Conservation (phyloP, 37 sponge, comb jelly and placozoan species). For the Haliclona indistincta region DNA sequence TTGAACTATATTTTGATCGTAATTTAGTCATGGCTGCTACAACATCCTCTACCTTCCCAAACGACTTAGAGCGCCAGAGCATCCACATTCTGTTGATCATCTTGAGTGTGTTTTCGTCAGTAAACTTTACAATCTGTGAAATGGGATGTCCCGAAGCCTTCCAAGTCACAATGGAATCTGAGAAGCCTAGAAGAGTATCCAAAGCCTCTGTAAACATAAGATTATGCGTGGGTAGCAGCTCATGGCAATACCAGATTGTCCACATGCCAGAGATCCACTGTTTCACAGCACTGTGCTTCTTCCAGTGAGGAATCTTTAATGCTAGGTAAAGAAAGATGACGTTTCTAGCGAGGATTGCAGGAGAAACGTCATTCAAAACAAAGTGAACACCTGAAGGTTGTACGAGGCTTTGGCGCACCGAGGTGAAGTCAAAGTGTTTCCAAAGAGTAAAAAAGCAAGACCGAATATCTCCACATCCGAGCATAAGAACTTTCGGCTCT, state of each 20-base stretch:
- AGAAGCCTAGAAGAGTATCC: neutral
- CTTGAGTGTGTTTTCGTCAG: neutral
- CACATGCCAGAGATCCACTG: conserved; percentile 19
- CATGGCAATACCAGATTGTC: conserved; percentile 37
- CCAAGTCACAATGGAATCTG: conserved; percentile 8
- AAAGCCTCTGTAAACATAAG: conserved; percentile 5
- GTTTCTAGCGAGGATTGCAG: conserved; percentile 10
- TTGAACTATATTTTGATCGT: neutral
- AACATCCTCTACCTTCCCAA: neutral
- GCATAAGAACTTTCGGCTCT: too few relatives aligned
- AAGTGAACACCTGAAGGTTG: neutral
- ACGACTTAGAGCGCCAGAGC: neutral
- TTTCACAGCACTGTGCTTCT: neutral
- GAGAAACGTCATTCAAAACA: neutral
- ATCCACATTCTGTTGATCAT: conserved; percentile 3
- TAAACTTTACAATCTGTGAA: neutral
- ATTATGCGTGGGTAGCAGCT: conserved; percentile 14
- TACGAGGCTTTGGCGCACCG: neutral
- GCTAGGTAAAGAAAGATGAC: conserved; percentile 11
- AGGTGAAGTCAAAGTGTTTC: neutral
- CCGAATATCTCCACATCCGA: too few relatives aligned
- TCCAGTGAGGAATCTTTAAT: neutral
- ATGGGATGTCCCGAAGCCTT: neutral
- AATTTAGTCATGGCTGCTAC: neutral
- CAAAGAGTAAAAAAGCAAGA: neutral